These are phyloP conservation scores for Watsonalla binaria DNA, from an alignment of 2,888 invertebrate species.

Conservation along the genomic window DNA sequence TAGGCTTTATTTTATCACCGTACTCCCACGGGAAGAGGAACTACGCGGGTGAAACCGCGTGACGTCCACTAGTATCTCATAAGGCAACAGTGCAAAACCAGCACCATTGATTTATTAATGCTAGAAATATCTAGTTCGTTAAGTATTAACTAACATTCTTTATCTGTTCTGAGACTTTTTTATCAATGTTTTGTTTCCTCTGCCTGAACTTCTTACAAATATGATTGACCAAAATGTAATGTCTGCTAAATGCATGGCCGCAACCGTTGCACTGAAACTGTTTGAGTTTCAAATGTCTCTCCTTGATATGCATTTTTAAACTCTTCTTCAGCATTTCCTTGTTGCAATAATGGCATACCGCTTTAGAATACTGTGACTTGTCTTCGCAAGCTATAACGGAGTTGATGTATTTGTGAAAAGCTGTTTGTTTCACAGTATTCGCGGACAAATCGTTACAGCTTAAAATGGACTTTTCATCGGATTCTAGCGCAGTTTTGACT, in stretches of 20 bases:
- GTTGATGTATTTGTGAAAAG: conserved; percentile 25
- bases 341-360: conserved; percentile 56
- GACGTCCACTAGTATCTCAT: no score
- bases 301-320: conserved; percentile 48
- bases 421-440: conserved; percentile 5
- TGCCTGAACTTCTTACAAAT: conserved; percentile 31
- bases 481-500: conserved; percentile 7
- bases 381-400: conserved; percentile 35
- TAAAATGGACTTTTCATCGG: neutral
- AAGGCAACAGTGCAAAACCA: no score
- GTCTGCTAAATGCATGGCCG: conserved; percentile 34
- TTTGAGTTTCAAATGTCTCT: conserved; percentile 47
- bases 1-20: no score
- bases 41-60: no score
- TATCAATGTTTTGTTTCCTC: conserved; percentile 7
- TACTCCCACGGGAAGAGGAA: no score
- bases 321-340: conserved; percentile 66
- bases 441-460: neutral
- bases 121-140: no score
- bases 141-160: neutral
- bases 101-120: no score
- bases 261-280: conserved; percentile 45
- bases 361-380: conserved; percentile 45
- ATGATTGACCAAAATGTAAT: conserved; percentile 50
- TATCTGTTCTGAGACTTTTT: neutral